Conservation (phyloP, 2,888 invertebrate genomes). For the Standfussiana lucernea region DNA sequence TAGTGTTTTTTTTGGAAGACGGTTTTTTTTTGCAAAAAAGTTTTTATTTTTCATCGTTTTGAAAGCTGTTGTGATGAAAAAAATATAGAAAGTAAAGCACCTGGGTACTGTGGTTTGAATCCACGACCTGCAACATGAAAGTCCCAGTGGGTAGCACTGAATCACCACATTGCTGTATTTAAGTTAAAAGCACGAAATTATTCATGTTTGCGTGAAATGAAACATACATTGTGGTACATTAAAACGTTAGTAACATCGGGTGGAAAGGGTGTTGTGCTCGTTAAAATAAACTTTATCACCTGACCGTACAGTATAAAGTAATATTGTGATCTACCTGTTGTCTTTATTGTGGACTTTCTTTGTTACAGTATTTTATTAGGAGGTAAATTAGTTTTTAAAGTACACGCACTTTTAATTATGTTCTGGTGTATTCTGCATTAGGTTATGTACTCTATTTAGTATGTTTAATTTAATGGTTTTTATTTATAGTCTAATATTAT, state of each 20-base stretch:
- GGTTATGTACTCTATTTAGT: not conserved
- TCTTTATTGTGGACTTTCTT: constrained; percentile 38
- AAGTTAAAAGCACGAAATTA: constrained; percentile 5
- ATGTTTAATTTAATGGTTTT: too few relatives aligned
- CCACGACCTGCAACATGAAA: not conserved
- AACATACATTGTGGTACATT: constrained; percentile 50
- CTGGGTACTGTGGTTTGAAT: not conserved
- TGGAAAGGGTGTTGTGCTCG: constrained; percentile 37
- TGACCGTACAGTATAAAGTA: constrained; percentile 30
- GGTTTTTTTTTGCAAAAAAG: too few relatives aligned
- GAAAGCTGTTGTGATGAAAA: not conserved
- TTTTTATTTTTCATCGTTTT: too few relatives aligned
- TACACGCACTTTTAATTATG: not conserved
- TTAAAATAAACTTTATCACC: constrained; percentile 62
- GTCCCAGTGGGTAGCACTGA: not conserved
- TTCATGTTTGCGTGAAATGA: constrained; percentile 22
- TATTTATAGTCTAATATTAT: not conserved
- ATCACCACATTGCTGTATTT: not conserved
- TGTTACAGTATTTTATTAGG: constrained; percentile 22
- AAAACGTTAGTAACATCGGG: constrained; percentile 41
- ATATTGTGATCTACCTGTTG: constrained; percentile 47
- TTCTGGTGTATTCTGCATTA: not conserved
- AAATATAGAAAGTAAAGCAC: not conserved
- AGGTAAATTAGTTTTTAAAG: constrained; percentile 34
- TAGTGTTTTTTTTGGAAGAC: too few relatives aligned